Evolutionary conservation across 2,888 invertebrate genomes (phyloP), one percentile per base, ranked within the genome.

Genomic region (Drosophila demipolita): DNA sequence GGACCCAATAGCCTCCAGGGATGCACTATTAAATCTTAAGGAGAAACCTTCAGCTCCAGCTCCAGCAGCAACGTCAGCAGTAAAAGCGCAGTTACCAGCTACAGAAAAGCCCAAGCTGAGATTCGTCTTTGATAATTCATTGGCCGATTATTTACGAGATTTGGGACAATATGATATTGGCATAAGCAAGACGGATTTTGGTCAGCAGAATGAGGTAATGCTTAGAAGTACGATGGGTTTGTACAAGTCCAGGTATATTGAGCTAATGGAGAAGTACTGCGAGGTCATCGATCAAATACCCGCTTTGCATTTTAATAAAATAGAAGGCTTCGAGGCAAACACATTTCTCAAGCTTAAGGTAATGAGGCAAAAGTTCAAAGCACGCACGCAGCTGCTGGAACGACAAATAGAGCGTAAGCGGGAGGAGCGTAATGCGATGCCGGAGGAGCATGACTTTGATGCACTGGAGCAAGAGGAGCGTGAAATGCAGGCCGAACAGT

Each of bases 211-310:
- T 36, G 78, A 81, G 5, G 61, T 78, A 5, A 73, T 79, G 20
- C 78, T 92, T 0, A 82, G 80, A 35, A 81, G 82, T 11, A 84
- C 85, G n/a, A 78, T 91, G 0, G 65, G 71, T 1, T 84, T 90
- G 49, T 91, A 94, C 63, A 95, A 94, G 91, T 92, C 93, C 60
- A 93, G 95, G 73, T 95, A 96, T 76, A 93, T 94, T 74, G 94
- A 95, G 82, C 89, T 96, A 45, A 91, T 96, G 83, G 95, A 96
- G 83, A 96, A 95, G 92, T 94, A 95, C 82, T 94, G 94, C 73
- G 92, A 92, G 29, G 95, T 95, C 0, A 94, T 96, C 76, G 95
- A 95, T 79, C 94, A 94, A 92, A 95, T 96, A 80, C 96, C 96
- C 1, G 92, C 94, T 17, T 93, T 94, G 73, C 94, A 95, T 48